Conservation (phyloP, 2,888 invertebrate genomes). For the Hirtodrosophila cameraria region DNA sequence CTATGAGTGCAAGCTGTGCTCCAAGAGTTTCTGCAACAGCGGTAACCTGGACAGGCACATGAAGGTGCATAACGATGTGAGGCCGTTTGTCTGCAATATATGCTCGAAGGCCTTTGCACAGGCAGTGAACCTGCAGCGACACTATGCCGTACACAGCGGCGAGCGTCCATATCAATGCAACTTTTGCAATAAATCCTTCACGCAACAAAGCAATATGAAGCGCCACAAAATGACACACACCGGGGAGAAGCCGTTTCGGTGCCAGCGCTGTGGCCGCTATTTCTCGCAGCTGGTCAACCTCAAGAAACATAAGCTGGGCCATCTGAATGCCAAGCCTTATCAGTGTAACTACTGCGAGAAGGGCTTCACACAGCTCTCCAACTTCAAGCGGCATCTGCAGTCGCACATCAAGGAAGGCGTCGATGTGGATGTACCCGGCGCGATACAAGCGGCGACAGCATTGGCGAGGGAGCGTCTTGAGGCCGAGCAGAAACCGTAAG, state of each 20-base stretch:
- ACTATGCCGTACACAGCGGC: slow-evolving; percentile 83
- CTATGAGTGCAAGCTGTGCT: slow-evolving; percentile 82
- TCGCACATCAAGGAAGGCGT: slow-evolving; percentile 80
- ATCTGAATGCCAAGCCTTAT: slow-evolving; percentile 82
- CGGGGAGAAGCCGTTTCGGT: slow-evolving; percentile 83
- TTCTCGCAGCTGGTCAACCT: slow-evolving; percentile 84
- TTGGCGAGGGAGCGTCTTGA: slow-evolving; percentile 78
- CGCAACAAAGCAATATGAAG: slow-evolving; percentile 83
- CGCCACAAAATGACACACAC: slow-evolving; percentile 84
- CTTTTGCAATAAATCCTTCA: slow-evolving; percentile 83
- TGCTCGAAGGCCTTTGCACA: slow-evolving; percentile 83
- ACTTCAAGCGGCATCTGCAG: slow-evolving; percentile 82
- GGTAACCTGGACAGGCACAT: slow-evolving; percentile 83
- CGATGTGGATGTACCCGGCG: slow-evolving; percentile 73
- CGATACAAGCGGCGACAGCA: slow-evolving; percentile 74
- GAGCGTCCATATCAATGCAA: slow-evolving; percentile 83
- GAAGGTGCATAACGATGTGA: slow-evolving; percentile 84
- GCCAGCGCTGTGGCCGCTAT: slow-evolving; percentile 82
- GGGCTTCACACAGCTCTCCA: slow-evolving; percentile 82
- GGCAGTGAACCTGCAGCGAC: slow-evolving; percentile 82
- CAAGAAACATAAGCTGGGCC: slow-evolving; percentile 84
- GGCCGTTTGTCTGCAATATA: slow-evolving; percentile 81
- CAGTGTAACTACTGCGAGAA: slow-evolving; percentile 82
- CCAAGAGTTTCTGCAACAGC: slow-evolving; percentile 83
- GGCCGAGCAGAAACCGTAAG: slow-evolving; percentile 72